phyloP scores from a whole-genome alignment of 1,140 invertebrate species.

The Trinorchestia longiramus region DNA sequence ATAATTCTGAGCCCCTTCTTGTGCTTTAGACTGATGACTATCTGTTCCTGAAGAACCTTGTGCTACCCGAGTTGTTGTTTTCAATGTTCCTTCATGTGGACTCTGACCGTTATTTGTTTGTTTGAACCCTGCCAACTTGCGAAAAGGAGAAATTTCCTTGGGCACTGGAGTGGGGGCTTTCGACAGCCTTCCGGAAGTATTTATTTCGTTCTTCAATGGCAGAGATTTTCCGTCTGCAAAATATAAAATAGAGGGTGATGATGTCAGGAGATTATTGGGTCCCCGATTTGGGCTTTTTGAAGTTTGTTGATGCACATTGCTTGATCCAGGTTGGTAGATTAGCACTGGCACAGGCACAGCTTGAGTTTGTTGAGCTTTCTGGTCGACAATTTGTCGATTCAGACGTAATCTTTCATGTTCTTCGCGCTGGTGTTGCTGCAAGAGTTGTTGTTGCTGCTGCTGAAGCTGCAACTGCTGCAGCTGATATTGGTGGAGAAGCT shows the following conservation, averaged over 20 bases:
- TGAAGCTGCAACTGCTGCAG: conserved; percentile 32
- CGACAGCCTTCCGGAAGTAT: neutral
- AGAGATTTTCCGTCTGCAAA: neutral
- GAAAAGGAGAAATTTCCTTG: neutral
- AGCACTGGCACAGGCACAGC: neutral
- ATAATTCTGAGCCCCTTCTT: neutral
- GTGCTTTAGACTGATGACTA: neutral
- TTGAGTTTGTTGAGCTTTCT: neutral
- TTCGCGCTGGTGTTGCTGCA: conserved; percentile 28
- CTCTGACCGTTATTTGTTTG: neutral
- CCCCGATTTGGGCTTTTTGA: neutral
- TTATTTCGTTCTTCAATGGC: conserved; percentile 7
- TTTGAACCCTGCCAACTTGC: neutral
- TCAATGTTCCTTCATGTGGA: neutral
- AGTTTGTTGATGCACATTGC: neutral
- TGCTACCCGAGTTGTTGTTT: neutral
- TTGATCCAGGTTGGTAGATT: neutral
- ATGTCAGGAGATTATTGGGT: neutral
- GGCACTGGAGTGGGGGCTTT: conserved; percentile 7
- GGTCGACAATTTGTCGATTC: neutral
- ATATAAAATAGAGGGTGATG: neutral
- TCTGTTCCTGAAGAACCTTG: neutral
- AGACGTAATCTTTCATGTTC: conserved; percentile 6
- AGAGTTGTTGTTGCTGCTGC: conserved; percentile 23
- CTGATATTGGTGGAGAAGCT: neutral